Percentiles rank a stretch among this genome's conserved stretches.
Evolutionary conservation across 2,888 invertebrate genomes (phyloP).

Genomic region (Chromoteleia sp.): DNA sequence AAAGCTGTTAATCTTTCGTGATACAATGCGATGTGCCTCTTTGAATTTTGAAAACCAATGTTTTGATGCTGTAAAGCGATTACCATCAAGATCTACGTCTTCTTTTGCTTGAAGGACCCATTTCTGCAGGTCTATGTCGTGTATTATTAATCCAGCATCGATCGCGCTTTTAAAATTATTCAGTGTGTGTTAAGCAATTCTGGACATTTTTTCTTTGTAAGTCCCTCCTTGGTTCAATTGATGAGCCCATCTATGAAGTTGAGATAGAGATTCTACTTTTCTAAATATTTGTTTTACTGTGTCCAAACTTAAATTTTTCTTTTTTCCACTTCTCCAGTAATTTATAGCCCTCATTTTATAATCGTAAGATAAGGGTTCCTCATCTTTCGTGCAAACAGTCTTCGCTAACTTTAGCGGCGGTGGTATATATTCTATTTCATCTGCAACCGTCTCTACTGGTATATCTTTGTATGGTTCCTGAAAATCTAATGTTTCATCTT

Average conservation of each 20-base stretch:
- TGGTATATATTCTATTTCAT: constrained; percentile 14
- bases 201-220: constrained; percentile 18
- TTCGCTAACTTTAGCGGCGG: background rate
- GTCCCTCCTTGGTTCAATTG: constrained; percentile 33
- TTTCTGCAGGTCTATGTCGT: constrained; percentile 16
- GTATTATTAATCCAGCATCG: no score
- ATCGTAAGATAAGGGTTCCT: no score
- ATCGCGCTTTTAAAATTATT: no score
- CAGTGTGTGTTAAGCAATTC: constrained; percentile 21
- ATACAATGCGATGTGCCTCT: constrained; percentile 28
- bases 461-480: constrained; percentile 1
- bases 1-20: constrained; percentile 34
- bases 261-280: constrained; percentile 10
- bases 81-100: no score
- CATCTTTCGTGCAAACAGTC: no score
- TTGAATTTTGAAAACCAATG: constrained; percentile 28
- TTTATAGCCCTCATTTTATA: constrained; percentile 35
- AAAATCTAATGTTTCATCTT: constrained; percentile 1
- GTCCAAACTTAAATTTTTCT: constrained; percentile 27
- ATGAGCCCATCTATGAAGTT: constrained; percentile 20
- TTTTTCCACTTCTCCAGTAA: constrained; percentile 40
- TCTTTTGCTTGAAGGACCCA: no score
- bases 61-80: constrained; percentile 17
- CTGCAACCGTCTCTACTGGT: background rate
- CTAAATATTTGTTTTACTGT: constrained; percentile 17